Percentiles rank a stretch among this genome's conserved stretches.
These are phyloP conservation scores for Cheilosia soror DNA, from an alignment of 2,888 invertebrate genomes.

Conservation along the genomic window DNA sequence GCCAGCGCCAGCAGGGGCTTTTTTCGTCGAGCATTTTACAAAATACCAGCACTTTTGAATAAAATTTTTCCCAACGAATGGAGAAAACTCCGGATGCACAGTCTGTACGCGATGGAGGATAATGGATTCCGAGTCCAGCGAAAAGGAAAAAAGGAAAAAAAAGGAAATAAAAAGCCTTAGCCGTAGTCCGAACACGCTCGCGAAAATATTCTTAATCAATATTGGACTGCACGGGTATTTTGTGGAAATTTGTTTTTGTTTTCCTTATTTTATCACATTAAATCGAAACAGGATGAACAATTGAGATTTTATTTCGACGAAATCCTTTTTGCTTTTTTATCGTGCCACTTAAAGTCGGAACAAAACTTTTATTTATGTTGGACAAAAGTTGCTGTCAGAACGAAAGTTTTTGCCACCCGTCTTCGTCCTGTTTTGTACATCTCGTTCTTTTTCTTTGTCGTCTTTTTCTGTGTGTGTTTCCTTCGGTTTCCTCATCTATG, in stretches of 20 bases:
- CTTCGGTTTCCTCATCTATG: constrained; percentile 71
- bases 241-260: constrained; percentile 33
- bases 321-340: constrained; percentile 36
- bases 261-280: constrained; percentile 41
- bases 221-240: constrained; percentile 70
- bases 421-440: constrained; percentile 75
- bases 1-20: constrained; percentile 64
- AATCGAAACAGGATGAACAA: constrained; percentile 24
- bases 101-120: constrained; percentile 73
- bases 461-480: constrained; percentile 73
- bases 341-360: constrained; percentile 80
- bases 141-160: constrained; percentile 43
- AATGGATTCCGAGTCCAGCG: constrained; percentile 66
- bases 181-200: constrained; percentile 63
- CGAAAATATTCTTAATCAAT: constrained; percentile 73
- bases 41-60: constrained; percentile 37
- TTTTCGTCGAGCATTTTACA: constrained; percentile 40
- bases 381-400: constrained; percentile 81
- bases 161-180: constrained; percentile 28
- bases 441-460: constrained; percentile 74
- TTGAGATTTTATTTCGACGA: constrained; percentile 52
- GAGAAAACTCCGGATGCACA: constrained; percentile 64
- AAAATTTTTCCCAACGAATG: constrained; percentile 14
- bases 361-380: constrained; percentile 84
- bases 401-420: constrained; percentile 81